phyloP scores from a whole-genome alignment of 1,140 invertebrate species.

The Habropoda laboriosa region DNA sequence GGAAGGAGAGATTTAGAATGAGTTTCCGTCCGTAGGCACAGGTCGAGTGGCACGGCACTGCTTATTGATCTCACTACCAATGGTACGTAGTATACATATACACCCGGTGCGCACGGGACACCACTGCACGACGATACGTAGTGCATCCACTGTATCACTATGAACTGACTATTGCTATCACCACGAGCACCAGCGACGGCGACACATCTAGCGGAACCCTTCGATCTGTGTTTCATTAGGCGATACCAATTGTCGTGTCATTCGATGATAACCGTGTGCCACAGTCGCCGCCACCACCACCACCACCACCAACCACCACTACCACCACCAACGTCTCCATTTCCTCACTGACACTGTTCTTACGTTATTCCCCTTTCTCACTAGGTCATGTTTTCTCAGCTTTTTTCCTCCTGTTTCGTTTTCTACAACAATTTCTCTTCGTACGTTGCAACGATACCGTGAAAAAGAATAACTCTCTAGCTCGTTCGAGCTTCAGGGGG shows the following conservation, averaged over 20 bases:
- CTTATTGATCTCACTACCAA: constrained; percentile 77
- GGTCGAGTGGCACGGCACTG: constrained; percentile 72
- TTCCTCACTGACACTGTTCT: constrained; percentile 10
- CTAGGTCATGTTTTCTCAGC: background rate
- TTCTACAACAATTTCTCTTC: background rate
- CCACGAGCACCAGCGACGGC: constrained; percentile 33
- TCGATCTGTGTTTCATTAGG: background rate
- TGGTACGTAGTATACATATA: constrained; percentile 73
- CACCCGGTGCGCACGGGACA: constrained; percentile 66
- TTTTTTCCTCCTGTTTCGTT: background rate
- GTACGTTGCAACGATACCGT: background rate
- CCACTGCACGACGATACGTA: constrained; percentile 60
- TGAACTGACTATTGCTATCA: background rate
- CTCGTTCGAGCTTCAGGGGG: too few species aligned
- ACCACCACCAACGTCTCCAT: background rate
- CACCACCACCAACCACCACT: background rate
- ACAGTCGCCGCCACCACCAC: too few species aligned
- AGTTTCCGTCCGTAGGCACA: constrained; percentile 58
- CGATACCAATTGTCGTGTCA: background rate
- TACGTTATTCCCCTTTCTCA: background rate
- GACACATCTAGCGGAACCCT: constrained; percentile 17
- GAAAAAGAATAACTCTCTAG: background rate
- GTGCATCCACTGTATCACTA: constrained; percentile 46
- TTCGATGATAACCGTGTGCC: constrained; percentile 11
- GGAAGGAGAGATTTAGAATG: constrained; percentile 33